A percentile compares a stretch with the other conserved stretches of the same genome.
Evolutionary conservation across 2,113 vertebrate species (phyloP).

Genomic region (Atherinomorus stipes): DNA sequence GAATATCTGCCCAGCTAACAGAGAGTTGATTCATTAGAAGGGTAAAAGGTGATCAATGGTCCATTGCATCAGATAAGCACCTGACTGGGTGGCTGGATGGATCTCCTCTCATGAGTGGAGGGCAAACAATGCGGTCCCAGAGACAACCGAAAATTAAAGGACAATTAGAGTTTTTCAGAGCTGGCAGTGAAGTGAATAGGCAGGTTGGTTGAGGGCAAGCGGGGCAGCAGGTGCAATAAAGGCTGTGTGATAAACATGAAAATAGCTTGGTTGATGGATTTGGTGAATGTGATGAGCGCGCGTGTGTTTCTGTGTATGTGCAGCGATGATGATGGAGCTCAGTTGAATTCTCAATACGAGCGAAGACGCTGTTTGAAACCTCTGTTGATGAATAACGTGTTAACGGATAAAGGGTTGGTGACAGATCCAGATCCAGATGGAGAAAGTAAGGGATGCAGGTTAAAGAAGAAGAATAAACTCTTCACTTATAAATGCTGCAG

Average conservation of each 20-base stretch:
- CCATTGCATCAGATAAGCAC: constrained; percentile 81
- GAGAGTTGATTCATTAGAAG: constrained; percentile 68
- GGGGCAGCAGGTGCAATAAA: constrained; percentile 55
- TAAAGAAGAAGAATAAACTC: constrained; percentile 35
- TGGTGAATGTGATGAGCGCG: constrained; percentile 21
- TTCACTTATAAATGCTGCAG: constrained; percentile 19
- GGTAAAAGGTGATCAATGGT: constrained; percentile 80
- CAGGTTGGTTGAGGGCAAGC: constrained; percentile 34
- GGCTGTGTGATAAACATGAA: constrained; percentile 58
- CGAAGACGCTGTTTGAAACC: constrained; percentile 36
- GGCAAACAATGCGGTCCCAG: constrained; percentile 74
- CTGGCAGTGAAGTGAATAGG: constrained; percentile 51
- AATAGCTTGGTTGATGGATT: constrained; percentile 69
- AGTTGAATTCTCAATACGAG: constrained; percentile 19
- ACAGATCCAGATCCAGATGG: constrained; percentile 49
- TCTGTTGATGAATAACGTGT: constrained; percentile 50
- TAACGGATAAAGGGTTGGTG: constrained; percentile 54
- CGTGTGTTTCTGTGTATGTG: constrained; percentile 19
- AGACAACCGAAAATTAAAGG: constrained; percentile 64
- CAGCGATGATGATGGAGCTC: constrained; percentile 14
- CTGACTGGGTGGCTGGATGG: constrained; percentile 69
- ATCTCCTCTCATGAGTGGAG: constrained; percentile 54
- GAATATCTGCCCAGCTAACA: constrained; percentile 65
- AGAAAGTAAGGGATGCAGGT: constrained; percentile 34
- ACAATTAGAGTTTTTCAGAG: constrained; percentile 76